Conservation (phyloP, 2,888 invertebrate genomes). For the Corythucha ciliata region DNA sequence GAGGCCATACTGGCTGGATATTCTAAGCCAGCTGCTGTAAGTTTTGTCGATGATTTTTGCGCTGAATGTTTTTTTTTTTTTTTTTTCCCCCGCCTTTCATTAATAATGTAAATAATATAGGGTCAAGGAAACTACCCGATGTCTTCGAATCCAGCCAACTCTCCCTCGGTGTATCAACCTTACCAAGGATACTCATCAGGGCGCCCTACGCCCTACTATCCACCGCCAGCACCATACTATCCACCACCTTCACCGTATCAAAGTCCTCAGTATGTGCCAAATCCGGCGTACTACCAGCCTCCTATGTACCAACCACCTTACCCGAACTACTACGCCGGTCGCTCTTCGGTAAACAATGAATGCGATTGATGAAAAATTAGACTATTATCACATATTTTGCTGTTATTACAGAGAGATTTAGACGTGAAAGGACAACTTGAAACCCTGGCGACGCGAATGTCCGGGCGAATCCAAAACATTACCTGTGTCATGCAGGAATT, state of each 20-base stretch:
- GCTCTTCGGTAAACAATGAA: conserved; percentile 46
- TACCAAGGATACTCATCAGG: too few species aligned
- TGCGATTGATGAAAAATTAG: not conserved
- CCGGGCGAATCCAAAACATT: conserved; percentile 50
- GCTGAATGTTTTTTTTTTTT: too few species aligned
- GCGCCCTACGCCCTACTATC: too few species aligned
- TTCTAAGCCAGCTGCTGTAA: conserved; percentile 47
- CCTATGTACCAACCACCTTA: not conserved
- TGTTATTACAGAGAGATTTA: conserved; percentile 49
- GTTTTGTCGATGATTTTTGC: too few species aligned
- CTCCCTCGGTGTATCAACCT: too few species aligned
- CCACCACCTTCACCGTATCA: conserved; percentile 40
- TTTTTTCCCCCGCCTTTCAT: too few species aligned
- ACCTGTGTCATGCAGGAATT: conserved; percentile 64
- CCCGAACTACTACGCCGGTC: too few species aligned
- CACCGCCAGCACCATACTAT: too few species aligned
- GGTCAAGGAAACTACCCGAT: too few species aligned
- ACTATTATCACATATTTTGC: not conserved
- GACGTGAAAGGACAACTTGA: conserved; percentile 54
- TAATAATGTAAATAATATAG: too few species aligned
- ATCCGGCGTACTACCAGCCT: conserved; percentile 24
- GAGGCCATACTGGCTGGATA: conserved; percentile 46
- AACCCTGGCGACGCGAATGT: conserved; percentile 44
- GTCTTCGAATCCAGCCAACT: too few species aligned
- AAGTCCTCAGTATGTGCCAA: conserved; percentile 38